These are phyloP conservation scores for Pristionchus japonicus DNA, from an alignment of 2,888 invertebrate species.

Conservation along the genomic window DNA sequence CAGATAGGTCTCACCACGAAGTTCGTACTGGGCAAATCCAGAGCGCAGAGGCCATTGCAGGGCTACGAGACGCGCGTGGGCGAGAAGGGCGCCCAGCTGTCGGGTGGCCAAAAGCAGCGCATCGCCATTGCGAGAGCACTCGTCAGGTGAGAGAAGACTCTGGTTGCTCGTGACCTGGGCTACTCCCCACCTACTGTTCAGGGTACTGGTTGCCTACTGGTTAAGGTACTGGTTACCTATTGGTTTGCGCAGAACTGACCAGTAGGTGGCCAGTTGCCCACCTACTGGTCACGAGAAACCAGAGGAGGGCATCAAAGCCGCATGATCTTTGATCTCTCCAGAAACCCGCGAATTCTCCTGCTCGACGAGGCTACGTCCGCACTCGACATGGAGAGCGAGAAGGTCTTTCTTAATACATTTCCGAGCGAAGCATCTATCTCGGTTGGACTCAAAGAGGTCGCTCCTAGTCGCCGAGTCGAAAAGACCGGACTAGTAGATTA, in stretches of 20 bases:
- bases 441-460: too few species aligned
- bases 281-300: too few species aligned
- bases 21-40: not conserved
- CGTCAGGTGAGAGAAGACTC: conserved; percentile 68
- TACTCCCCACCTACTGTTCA: too few species aligned
- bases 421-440: too few species aligned
- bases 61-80: conserved; percentile 76
- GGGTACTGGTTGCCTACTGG: too few species aligned
- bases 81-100: conserved; percentile 76
- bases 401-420: conserved; percentile 54
- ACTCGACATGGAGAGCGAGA: conserved; percentile 77
- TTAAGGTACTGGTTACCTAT: too few species aligned
- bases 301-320: too few species aligned
- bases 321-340: conserved; percentile 23
- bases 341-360: conserved; percentile 75
- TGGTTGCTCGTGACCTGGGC: too few species aligned
- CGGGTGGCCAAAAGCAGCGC: conserved; percentile 78
- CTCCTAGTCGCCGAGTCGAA: too few species aligned
- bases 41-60: conserved; percentile 60
- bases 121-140: conserved; percentile 77
- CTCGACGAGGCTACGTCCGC: conserved; percentile 76
- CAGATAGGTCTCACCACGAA: not conserved
- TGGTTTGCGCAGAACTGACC: too few species aligned
- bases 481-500: too few species aligned
- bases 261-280: too few species aligned